phyloP scores from a whole-genome alignment of 2,888 invertebrate species.

The Drosophila neutralis region DNA sequence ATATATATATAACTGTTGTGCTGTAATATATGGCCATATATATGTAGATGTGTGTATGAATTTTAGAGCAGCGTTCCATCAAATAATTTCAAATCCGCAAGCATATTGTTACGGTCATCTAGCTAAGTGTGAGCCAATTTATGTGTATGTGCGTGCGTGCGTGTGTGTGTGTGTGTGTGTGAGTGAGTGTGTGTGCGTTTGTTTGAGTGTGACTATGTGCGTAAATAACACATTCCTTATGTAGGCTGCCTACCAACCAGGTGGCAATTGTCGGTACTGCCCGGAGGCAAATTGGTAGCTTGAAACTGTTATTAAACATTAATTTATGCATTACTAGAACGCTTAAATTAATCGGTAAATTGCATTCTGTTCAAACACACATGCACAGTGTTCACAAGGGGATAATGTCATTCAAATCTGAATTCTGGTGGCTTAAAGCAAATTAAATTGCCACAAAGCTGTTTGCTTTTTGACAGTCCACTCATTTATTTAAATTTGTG shows the following conservation, averaged over 20 bases:
- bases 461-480: constrained; percentile 56
- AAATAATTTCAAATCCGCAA: constrained; percentile 54
- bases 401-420: constrained; percentile 37
- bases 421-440: constrained; percentile 48
- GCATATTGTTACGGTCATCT: constrained; percentile 57
- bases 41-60: constrained; percentile 11
- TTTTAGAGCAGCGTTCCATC: constrained; percentile 36
- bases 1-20: not conserved
- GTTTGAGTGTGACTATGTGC: constrained; percentile 4
- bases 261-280: constrained; percentile 34
- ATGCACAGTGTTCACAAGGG: constrained; percentile 1
- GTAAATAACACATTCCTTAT: constrained; percentile 43
- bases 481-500: constrained; percentile 41
- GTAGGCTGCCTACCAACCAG: constrained; percentile 24
- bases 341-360: constrained; percentile 75
- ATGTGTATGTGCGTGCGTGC: not conserved
- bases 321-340: constrained; percentile 71
- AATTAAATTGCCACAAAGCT: constrained; percentile 60
- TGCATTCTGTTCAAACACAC: constrained; percentile 41
- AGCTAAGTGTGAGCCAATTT: constrained; percentile 36
- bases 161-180: not conserved
- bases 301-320: constrained; percentile 70
- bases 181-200: not conserved
- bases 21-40: constrained; percentile 11
- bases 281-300: constrained; percentile 45